Base-by-base conservation (phyloP, 2,888 invertebrate genomes). In the Argynnis bischoffii region DNA sequence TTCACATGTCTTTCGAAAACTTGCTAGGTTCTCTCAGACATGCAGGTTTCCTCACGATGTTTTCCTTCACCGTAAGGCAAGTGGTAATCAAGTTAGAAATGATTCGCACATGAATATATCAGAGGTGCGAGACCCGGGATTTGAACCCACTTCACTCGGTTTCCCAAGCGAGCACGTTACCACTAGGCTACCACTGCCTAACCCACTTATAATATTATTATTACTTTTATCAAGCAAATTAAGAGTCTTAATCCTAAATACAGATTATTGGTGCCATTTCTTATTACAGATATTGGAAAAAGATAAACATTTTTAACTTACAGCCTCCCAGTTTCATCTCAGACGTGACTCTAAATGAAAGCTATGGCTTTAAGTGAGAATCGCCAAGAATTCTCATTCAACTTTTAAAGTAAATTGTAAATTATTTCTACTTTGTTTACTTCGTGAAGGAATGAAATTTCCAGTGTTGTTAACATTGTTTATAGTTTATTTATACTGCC, bases 361-460 rank as follows among this genome's bases (percentile, higher is more conserved):
- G 46, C 21, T 18, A 57, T 14, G 53, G 51, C 57, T 57, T 53
- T 53, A 57, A 55, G 26, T 51, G 46, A 57, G 48, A 48, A 21
- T 31, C 50, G 64, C 56, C 14, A 53, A 53, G 26, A 53, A 53
- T 57, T 65, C 57, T 51, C 41, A 51, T 64, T 57, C 56, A 64
- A 53, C 51, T 65, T 65, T 51, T 26, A 51, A 65, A 65, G 26
- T n/a, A 53, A 51, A 65, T 57, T 64, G 46, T 51, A n/a, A 56
- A 56, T 64, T 64, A 50, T 55, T 55, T 48, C 18, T 35, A 16
- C 56, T 56, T 41, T n/a, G 15, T 41, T 60, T 60, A 48, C 35
- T 13, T 26, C 50, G 50, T 56, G 18, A 60, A 26, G 50, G 14
- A 50, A 60, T 26, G 6, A 15, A 46, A 46, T 13, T 13, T 41